phyloP scores from a whole-genome alignment of 2,113 vertebrate genomes.

The Syngnathoides biaculeatus region DNA sequence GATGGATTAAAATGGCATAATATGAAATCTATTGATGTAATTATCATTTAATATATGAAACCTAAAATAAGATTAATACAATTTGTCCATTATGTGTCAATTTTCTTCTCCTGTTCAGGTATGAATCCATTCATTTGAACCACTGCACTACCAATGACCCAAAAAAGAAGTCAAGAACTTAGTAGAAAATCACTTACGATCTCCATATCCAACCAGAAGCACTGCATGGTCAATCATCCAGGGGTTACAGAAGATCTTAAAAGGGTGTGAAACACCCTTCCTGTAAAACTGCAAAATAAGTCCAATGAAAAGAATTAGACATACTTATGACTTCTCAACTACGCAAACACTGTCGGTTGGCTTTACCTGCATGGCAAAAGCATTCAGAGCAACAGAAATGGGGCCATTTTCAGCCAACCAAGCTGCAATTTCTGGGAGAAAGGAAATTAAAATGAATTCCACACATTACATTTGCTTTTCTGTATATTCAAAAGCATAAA shows the following conservation, averaged over 20 bases:
- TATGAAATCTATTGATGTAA: too few relatives aligned
- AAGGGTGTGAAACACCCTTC: slow-evolving; percentile 81
- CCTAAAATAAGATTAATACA: too few relatives aligned
- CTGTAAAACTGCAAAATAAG: slow-evolving; percentile 78
- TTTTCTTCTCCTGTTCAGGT: not conserved
- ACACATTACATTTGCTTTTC: not conserved
- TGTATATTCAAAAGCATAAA: too few relatives aligned
- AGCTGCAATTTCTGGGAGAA: slow-evolving; percentile 77
- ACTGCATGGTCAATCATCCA: slow-evolving; percentile 90
- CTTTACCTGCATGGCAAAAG: slow-evolving; percentile 87
- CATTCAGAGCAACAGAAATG: slow-evolving; percentile 85
- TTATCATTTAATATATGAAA: too few relatives aligned
- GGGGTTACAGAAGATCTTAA: slow-evolving; percentile 82
- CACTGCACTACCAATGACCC: not conserved
- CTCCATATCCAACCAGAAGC: slow-evolving; percentile 84
- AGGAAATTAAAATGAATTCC: not conserved
- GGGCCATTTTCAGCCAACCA: slow-evolving; percentile 87
- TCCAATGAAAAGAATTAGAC: not conserved
- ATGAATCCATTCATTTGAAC: not conserved
- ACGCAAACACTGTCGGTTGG: not conserved
- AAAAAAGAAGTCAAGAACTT: not conserved
- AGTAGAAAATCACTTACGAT: slow-evolving; percentile 68
- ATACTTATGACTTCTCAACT: not conserved
- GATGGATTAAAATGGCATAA: not conserved
- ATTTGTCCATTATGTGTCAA: not conserved